phyloP scores from a whole-genome alignment of 53 echinoderm and acorn worm species.

The Holothuria leucospilota region DNA sequence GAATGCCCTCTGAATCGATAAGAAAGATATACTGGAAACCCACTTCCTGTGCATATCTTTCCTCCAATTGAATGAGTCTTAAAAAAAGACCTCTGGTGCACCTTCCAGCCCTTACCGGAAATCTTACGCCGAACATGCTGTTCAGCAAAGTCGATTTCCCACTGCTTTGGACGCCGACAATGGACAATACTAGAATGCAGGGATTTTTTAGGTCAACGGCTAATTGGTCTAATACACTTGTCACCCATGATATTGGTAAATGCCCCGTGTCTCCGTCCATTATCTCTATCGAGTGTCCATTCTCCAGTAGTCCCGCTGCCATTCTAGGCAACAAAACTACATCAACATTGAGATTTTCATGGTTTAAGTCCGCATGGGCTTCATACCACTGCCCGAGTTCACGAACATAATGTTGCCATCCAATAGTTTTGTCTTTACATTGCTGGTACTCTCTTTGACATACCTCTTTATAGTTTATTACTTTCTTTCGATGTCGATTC shows the following conservation, averaged over 20 bases:
- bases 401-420: neutral
- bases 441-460: no score
- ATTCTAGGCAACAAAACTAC: neutral
- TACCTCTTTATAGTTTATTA: no score
- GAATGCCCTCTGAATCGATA: slow-evolving; percentile 23
- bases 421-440: neutral
- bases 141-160: slow-evolving; percentile 29
- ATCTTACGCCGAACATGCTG: slow-evolving; percentile 23
- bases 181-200: neutral
- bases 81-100: slow-evolving; percentile 14
- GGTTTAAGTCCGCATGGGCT: neutral
- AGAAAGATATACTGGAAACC: neutral
- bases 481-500: no score
- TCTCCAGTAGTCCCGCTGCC: neutral
- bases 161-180: slow-evolving; percentile 11
- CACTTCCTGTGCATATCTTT: neutral
- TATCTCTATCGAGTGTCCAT: neutral
- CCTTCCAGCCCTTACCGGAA: slow-evolving; percentile 5
- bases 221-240: neutral
- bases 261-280: slow-evolving; percentile 28
- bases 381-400: slow-evolving; percentile 15
- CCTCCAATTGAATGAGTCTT: neutral
- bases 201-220: neutral
- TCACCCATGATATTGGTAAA: slow-evolving; percentile 15
- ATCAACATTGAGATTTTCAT: neutral